phyloP scores from a whole-genome alignment of 2,113 vertebrate genomes.

The Okapia johnstoni region DNA sequence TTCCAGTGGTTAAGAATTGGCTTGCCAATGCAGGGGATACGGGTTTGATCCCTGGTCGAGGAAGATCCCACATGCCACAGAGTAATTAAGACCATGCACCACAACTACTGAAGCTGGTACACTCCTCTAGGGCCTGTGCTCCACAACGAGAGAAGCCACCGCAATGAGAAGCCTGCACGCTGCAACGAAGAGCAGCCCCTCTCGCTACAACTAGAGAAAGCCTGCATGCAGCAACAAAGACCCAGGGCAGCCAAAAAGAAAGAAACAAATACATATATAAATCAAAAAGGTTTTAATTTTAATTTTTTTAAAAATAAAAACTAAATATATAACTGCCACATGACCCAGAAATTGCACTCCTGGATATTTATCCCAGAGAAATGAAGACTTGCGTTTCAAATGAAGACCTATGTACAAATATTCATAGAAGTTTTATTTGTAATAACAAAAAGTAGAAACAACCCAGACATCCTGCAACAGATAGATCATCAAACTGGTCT shows the following conservation, averaged over 20 bases:
- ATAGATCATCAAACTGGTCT: background rate
- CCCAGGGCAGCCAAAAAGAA: background rate
- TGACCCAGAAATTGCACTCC: background rate
- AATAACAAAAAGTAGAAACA: background rate
- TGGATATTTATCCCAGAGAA: background rate
- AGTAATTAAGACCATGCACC: background rate
- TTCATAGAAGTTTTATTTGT: background rate
- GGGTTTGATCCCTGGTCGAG: background rate
- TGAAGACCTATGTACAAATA: background rate
- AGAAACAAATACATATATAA: background rate
- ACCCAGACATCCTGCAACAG: background rate
- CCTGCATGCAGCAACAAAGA: background rate
- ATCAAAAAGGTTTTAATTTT: background rate
- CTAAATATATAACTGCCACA: background rate
- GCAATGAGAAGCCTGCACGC: background rate
- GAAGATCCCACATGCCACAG: background rate
- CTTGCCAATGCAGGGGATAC: background rate
- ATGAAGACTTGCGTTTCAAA: background rate
- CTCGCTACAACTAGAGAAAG: background rate
- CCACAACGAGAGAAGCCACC: background rate
- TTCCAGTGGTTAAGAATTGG: background rate
- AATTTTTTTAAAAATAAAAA: background rate
- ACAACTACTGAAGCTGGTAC: background rate
- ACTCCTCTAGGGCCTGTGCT: background rate
- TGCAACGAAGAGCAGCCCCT: background rate